Conservation (phyloP, 2,797 vertebrate species). For the Bradypodion ventrale region DNA sequence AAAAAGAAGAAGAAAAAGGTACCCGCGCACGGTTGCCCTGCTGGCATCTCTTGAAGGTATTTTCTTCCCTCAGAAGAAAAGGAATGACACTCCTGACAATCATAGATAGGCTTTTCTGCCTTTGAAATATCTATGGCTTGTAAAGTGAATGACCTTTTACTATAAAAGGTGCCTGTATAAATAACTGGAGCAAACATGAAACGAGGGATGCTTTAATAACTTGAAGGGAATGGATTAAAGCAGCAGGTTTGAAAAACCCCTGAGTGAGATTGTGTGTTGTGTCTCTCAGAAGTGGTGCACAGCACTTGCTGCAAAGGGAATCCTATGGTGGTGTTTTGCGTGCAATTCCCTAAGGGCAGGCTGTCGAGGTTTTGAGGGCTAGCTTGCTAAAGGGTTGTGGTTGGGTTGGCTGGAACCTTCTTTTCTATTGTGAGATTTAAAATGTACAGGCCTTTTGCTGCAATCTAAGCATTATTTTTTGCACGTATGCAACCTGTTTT, state of each 20-base stretch:
- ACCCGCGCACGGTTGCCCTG: neutral
- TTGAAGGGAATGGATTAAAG: slow-evolving; percentile 6
- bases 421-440: neutral
- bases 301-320: slow-evolving; percentile 1
- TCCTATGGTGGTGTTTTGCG: neutral
- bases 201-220: slow-evolving; percentile 18
- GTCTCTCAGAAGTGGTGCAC: slow-evolving; percentile 10
- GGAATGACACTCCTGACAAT: slow-evolving; percentile 20
- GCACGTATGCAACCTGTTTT: neutral
- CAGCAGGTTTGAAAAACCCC: neutral
- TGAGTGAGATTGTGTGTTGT: neutral
- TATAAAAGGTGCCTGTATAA: slow-evolving; percentile 26
- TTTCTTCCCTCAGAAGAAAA: slow-evolving; percentile 17
- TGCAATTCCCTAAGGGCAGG: neutral
- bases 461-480: no score
- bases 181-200: slow-evolving; percentile 33
- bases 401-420: neutral
- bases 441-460: no score
- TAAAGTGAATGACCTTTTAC: slow-evolving; percentile 34
- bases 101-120: slow-evolving; percentile 24
- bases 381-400: neutral
- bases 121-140: slow-evolving; percentile 32
- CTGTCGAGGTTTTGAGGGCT: neutral
- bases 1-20: neutral
- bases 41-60: slow-evolving; percentile 1